Evolutionary conservation across 2,797 vertebrate genomes (phyloP), one percentile per base, ranked within the genome.

Genomic region (Valencia hispanica): DNA sequence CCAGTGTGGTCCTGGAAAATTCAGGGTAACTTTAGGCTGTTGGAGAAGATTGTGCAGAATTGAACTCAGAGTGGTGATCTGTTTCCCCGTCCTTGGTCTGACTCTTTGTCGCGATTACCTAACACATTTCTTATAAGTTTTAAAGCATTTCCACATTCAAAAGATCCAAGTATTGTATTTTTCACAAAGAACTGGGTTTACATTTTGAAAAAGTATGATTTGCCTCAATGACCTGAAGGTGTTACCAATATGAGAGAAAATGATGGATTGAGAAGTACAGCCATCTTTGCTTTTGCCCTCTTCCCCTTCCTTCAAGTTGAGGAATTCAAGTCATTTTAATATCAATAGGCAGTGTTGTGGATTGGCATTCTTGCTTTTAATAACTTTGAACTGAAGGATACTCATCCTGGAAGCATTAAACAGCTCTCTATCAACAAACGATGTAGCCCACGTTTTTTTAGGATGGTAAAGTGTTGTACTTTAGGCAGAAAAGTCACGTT

Each of bases 51-150:
- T 5, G 30, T 48, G 57, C 27, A 77, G 61, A 51, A 76, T 36
- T 57, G n/a, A 83, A 17, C 57, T 65, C 14, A 15, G 30, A 53
- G 61, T 59, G 72, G 14, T 68, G 41, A 81, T 73, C 63, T 70
- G 34, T 73, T 57, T 79, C 59, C 17, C 41, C 51, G 48, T 77
- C 36, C n/a, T n/a, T 63, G 0, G n/a, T 20, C 34, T 25, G 20
- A 22, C 32, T 73, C 73, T 51, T 39, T 75, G 36, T 43, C 14
- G 18, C 25, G 36, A 47, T 81, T 77, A 53, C 9, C 18, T 73
- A 73, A 68, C 68, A 25, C 12, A 18, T 63, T 8, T 11, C n/a
- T 65, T 39, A 6, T 0, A 45, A 1, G 34, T 22, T 65, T 39
- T 39, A 48, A 51, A 66, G 36, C 20, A 43, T 66, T 5, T 43